These are phyloP conservation scores for Lemur catta DNA, from an alignment of 2,797 vertebrate species.

Conservation along the genomic window DNA sequence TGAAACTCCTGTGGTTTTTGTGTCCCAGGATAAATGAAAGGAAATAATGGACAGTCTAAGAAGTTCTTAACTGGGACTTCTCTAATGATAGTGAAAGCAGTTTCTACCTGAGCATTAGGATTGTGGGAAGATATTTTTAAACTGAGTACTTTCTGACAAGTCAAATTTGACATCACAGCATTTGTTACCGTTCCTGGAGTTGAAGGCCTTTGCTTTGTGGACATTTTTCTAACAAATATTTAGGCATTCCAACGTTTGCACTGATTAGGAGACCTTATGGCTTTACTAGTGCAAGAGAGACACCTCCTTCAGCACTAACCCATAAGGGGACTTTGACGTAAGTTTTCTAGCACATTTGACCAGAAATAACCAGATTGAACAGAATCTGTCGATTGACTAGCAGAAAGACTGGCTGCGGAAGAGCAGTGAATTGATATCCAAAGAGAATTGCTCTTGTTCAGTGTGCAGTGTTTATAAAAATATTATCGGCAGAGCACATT, in stretches of 20 bases:
- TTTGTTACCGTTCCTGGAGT: slow-evolving; percentile 52
- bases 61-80: not conserved
- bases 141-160: not conserved
- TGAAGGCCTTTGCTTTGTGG: slow-evolving; percentile 59
- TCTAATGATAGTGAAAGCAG: not conserved
- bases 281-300: slow-evolving; percentile 44
- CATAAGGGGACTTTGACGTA: slow-evolving; percentile 29
- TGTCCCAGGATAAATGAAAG: slow-evolving; percentile 46
- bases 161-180: slow-evolving; percentile 2
- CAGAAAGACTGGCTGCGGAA: slow-evolving; percentile 33
- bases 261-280: slow-evolving; percentile 29
- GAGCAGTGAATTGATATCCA: slow-evolving; percentile 57
- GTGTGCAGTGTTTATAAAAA: slow-evolving; percentile 72
- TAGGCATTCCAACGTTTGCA: slow-evolving; percentile 70
- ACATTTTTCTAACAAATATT: slow-evolving; percentile 78
- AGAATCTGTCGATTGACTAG: slow-evolving; percentile 62
- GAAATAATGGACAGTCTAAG: not conserved
- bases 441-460: slow-evolving; percentile 73
- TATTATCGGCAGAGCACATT: slow-evolving; percentile 76
- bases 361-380: slow-evolving; percentile 27
- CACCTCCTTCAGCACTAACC: slow-evolving; percentile 64
- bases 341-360: slow-evolving; percentile 49
- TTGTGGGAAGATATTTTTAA: not conserved
- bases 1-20: slow-evolving; percentile 39
- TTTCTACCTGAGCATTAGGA: not conserved